Conservation (phyloP, 2,888 invertebrate genomes). For the Fragum sueziense region DNA sequence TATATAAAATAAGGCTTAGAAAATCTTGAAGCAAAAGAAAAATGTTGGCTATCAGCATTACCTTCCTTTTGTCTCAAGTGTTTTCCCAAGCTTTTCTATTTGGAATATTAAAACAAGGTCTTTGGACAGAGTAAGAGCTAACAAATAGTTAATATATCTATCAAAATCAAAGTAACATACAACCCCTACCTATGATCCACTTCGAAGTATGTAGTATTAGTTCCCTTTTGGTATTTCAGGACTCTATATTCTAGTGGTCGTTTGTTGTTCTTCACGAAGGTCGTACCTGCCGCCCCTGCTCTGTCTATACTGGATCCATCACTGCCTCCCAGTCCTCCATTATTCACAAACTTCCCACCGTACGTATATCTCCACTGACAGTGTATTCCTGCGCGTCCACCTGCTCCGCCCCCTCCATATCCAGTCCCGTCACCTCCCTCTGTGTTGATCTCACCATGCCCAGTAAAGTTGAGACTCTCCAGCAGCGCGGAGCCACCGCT, state of each 20-base stretch:
- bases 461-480: slow-evolving; percentile 71
- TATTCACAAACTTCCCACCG: slow-evolving; percentile 68
- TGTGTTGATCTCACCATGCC: slow-evolving; percentile 73
- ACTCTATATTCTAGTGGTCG: slow-evolving; percentile 71
- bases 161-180: no score
- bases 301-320: slow-evolving; percentile 30
- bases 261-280: slow-evolving; percentile 72
- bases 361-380: slow-evolving; percentile 70
- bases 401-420: slow-evolving; percentile 70
- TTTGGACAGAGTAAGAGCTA: no score
- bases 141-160: no score
- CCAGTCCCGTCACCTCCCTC: slow-evolving; percentile 69
- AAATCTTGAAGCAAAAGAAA: neutral
- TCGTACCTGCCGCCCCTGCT: slow-evolving; percentile 73
- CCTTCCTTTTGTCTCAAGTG: neutral
- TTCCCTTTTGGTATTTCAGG: slow-evolving; percentile 65
- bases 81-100: no score
- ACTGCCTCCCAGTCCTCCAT: slow-evolving; percentile 64
- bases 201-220: slow-evolving; percentile 70
- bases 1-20: no score
- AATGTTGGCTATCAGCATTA: neutral
- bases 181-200: slow-evolving; percentile 62
- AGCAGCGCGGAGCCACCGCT: slow-evolving; percentile 72
- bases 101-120: no score
- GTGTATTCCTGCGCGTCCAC: slow-evolving; percentile 70